phyloP scores from a whole-genome alignment of 2,113 vertebrate genomes.

The Puffinus mauretanicus region DNA sequence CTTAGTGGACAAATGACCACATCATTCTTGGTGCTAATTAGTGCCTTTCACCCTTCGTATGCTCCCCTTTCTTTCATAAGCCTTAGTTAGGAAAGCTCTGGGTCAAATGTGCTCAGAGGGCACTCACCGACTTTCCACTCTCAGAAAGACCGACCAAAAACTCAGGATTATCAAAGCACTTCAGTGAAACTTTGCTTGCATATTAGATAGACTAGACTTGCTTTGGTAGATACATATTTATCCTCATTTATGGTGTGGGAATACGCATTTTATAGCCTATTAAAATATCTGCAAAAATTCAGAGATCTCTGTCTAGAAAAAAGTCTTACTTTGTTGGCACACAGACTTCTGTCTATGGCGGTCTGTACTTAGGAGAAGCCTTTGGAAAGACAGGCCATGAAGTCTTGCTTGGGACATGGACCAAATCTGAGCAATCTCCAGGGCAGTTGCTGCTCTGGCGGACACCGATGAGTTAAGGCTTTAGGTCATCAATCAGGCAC shows the following conservation, averaged over 20 bases:
- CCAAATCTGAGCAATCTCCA: not conserved
- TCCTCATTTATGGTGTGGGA: not conserved
- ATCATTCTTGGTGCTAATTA: not conserved
- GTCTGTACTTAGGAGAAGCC: not conserved
- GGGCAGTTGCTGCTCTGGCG: not conserved
- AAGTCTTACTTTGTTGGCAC: not conserved
- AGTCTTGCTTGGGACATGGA: not conserved
- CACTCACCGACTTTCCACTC: not conserved
- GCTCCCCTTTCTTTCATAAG: not conserved
- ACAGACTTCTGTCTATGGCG: not conserved
- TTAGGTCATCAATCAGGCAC: not conserved
- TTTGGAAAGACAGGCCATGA: not conserved
- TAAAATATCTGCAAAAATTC: not conserved
- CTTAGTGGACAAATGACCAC: not conserved
- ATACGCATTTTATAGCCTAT: not conserved
- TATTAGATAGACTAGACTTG: not conserved
- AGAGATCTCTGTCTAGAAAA: not conserved
- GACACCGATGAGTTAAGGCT: not conserved
- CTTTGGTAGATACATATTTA: not conserved
- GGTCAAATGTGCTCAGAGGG: not conserved
- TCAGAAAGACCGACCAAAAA: not conserved
- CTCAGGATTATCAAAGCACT: not conserved
- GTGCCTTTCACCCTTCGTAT: not conserved
- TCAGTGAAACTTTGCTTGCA: not conserved
- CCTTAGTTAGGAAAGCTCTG: not conserved